Evolutionary conservation across 2,888 invertebrate species (phyloP), one percentile per base, ranked within the genome.

Genomic region (Eilema griseolum): DNA sequence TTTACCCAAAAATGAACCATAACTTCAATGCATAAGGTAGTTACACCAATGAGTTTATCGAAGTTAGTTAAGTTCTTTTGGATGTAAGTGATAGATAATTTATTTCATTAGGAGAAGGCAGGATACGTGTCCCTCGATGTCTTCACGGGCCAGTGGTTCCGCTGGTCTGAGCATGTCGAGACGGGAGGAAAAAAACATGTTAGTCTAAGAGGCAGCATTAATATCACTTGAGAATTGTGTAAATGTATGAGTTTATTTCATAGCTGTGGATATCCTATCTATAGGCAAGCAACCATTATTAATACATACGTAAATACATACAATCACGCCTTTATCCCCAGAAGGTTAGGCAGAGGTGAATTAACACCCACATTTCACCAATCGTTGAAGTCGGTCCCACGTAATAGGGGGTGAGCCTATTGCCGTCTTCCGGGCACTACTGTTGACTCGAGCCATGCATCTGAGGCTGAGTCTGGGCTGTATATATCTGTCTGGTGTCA

Each of bases 21-120:
- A 79, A 5, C 0, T 0, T 0, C 3, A 3, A 0, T 0, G 0
- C 0, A 5, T 72, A 82, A 66, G 71, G 84, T 83, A 56, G 0
- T 11, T 73, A 79, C 81, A 89, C 0, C 7, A n/a, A 23, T 72
- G 62, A 2, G 0, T 3, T 26, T 3, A 57, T 0, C 0, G 12
- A 1, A 61, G 77, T 75, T 37, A 52, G 74, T 85, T 91, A 72
- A 0, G 84, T 5, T 81, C 70, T 88, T 91, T 76, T 72, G 64
- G 8, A 24, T 26, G 70, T 81, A 72, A 62, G 70, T 65, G 66
- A 71, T 71, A 73, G 69, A 87, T 94, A 94, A 94, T 94, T 94
- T 94, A 94, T 92, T 94, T 94, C 92, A 93, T 94, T 93, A 93
- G 92, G 94, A 94, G 91, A 92, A 92, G 92, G 92, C 93, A 94